Evolutionary conservation across 1,140 invertebrate genomes (phyloP).

Genomic region (Drosophila simulans): DNA sequence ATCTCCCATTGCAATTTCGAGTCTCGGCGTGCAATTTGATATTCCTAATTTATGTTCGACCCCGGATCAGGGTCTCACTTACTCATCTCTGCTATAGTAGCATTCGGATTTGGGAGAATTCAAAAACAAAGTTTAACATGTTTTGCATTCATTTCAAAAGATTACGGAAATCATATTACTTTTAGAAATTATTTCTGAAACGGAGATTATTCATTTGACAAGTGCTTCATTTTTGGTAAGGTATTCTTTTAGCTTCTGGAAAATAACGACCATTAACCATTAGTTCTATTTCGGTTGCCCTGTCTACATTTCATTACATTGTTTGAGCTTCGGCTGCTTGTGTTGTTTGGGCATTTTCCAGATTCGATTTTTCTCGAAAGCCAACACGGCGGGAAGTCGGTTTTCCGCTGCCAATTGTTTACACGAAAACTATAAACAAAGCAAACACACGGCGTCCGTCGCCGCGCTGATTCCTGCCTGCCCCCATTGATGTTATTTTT

Average conservation of each 20-base stretch:
- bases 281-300: conserved; percentile 24
- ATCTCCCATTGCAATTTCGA: conserved; percentile 35
- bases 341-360: conserved; percentile 30
- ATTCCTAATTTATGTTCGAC: conserved; percentile 46
- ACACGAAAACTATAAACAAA: conserved; percentile 73
- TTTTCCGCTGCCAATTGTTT: conserved; percentile 77
- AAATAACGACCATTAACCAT: conserved; percentile 9
- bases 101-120: background rate
- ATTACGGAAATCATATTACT: background rate
- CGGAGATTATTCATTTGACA: no score
- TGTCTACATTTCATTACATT: conserved; percentile 21
- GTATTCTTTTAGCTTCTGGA: background rate
- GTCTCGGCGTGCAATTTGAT: conserved; percentile 51
- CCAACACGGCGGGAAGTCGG: conserved; percentile 41
- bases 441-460: conserved; percentile 44
- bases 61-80: conserved; percentile 11
- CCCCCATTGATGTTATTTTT: conserved; percentile 70
- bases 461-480: conserved; percentile 1
- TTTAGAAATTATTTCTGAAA: background rate
- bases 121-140: background rate
- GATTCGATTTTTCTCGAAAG: conserved; percentile 71
- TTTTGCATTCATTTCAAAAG: background rate
- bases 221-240: background rate
- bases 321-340: conserved; percentile 7
- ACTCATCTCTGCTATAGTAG: background rate